Evolutionary conservation across 2,113 vertebrate species (phyloP).

Genomic region (Nesogale talazaci): DNA sequence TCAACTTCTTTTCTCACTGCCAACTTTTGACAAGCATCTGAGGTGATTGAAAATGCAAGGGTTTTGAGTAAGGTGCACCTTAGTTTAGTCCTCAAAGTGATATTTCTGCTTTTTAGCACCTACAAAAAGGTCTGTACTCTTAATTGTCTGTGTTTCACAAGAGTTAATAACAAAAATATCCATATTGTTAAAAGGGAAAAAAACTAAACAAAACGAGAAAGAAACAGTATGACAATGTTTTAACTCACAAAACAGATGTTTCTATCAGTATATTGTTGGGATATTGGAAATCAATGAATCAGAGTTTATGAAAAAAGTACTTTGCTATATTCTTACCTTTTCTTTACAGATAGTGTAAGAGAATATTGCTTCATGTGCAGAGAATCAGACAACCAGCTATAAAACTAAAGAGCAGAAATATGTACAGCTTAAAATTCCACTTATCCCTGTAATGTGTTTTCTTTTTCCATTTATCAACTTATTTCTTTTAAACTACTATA

Average conservation of each 20-base stretch:
- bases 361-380: constrained; percentile 71
- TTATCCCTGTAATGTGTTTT: constrained; percentile 69
- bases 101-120: too few species aligned
- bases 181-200: not conserved
- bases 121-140: not conserved
- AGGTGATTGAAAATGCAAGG: too few species aligned
- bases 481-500: not conserved
- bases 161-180: not conserved
- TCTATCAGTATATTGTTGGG: constrained; percentile 78
- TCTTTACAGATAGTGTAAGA: constrained; percentile 76
- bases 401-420: constrained; percentile 77
- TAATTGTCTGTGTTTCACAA: not conserved
- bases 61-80: too few species aligned
- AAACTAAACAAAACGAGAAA: too few species aligned
- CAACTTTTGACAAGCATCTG: too few species aligned
- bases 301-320: constrained; percentile 77
- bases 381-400: constrained; percentile 77
- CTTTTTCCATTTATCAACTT: constrained; percentile 48
- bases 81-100: too few species aligned
- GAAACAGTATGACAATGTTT: not conserved
- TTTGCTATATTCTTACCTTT: constrained; percentile 78
- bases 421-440: constrained; percentile 10
- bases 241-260: constrained; percentile 61
- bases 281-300: constrained; percentile 78
- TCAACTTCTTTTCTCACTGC: too few species aligned